phyloP scores from a whole-genome alignment of 2,888 invertebrate species.

The Agrotis ipsilon region DNA sequence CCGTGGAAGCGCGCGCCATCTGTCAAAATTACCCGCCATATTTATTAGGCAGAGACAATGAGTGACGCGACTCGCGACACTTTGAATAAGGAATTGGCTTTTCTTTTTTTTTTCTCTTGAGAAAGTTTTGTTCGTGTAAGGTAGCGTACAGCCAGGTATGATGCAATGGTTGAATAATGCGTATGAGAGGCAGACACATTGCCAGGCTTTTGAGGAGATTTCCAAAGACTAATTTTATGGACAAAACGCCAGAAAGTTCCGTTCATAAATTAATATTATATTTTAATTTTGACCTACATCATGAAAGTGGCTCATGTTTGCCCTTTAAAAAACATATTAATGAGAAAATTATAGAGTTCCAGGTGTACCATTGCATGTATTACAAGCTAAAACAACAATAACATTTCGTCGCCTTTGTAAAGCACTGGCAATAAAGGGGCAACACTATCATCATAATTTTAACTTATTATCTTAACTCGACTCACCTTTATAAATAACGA shows the following conservation, averaged over 20 bases:
- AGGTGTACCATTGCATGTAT: constrained; percentile 39
- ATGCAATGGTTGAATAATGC: constrained; percentile 45
- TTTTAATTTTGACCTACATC: constrained; percentile 24
- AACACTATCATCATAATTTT: constrained; percentile 22
- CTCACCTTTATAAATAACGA: constrained; percentile 32
- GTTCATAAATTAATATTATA: constrained; percentile 17
- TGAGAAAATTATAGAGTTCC: constrained; percentile 33
- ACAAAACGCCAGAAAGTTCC: constrained; percentile 17
- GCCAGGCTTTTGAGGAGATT: constrained; percentile 19
- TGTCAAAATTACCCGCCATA: constrained; percentile 85
- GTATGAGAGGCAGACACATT: constrained; percentile 4
- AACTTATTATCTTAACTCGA: constrained; percentile 5
- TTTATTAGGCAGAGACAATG: constrained; percentile 77
- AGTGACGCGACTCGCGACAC: constrained; percentile 59
- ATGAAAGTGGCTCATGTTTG: constrained; percentile 24
- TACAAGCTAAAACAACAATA: constrained; percentile 25
- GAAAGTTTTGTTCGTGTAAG: constrained; percentile 48
- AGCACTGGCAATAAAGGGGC: constrained; percentile 4
- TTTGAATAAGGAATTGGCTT: constrained; percentile 63
- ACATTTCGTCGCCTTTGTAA: neutral
- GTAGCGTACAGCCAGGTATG: constrained; percentile 45
- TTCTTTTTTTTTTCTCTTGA: constrained; percentile 44
- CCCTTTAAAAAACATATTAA: constrained; percentile 36
- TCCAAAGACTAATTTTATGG: constrained; percentile 7
- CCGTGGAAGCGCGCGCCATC: constrained; percentile 83